A percentile compares a stretch with the other conserved stretches of the same genome.
Evolutionary conservation across 2,113 vertebrate genomes (phyloP).

Genomic region (Cynocephalus volans): DNA sequence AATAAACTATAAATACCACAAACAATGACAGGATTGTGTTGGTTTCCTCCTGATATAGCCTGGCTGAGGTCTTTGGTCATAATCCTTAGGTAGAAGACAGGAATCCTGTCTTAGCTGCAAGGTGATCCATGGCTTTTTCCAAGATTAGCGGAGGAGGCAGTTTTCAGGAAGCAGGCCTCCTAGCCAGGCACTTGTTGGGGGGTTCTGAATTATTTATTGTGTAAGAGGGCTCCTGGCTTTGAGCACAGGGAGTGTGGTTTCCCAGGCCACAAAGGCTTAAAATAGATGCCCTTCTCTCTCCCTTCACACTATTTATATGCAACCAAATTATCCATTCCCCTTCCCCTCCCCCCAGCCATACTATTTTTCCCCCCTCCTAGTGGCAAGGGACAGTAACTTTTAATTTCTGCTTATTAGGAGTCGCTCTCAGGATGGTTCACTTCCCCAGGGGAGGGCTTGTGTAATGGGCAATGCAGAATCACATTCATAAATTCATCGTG

Average conservation of each 20-base stretch:
- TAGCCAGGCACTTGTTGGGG: constrained; percentile 47
- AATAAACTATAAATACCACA: constrained; percentile 83
- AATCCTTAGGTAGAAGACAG: constrained; percentile 62
- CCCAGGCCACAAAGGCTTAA: constrained; percentile 68
- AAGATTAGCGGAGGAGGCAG: constrained; percentile 58
- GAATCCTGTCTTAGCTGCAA: constrained; percentile 57
- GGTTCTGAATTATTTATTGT: constrained; percentile 77
- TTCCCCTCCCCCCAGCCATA: neutral
- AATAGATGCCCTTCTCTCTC: constrained; percentile 65
- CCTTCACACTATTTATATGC: constrained; percentile 28
- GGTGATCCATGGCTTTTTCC: constrained; percentile 56
- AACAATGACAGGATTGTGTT: constrained; percentile 83
- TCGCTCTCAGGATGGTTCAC: constrained; percentile 49
- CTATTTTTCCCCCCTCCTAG: neutral
- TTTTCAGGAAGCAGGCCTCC: constrained; percentile 71
- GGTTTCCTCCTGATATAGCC: constrained; percentile 72
- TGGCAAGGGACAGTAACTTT: constrained; percentile 58
- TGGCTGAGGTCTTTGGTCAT: constrained; percentile 35
- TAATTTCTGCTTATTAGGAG: constrained; percentile 71
- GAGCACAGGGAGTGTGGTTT: constrained; percentile 69
- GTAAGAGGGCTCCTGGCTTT: constrained; percentile 65
- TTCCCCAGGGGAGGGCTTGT: constrained; percentile 59
- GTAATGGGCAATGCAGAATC: constrained; percentile 50
- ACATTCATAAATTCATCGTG: constrained; percentile 71
- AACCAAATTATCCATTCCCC: neutral